These are phyloP conservation scores for Oligia latruncula DNA, from an alignment of 2,888 invertebrate species.

Conservation along the genomic window DNA sequence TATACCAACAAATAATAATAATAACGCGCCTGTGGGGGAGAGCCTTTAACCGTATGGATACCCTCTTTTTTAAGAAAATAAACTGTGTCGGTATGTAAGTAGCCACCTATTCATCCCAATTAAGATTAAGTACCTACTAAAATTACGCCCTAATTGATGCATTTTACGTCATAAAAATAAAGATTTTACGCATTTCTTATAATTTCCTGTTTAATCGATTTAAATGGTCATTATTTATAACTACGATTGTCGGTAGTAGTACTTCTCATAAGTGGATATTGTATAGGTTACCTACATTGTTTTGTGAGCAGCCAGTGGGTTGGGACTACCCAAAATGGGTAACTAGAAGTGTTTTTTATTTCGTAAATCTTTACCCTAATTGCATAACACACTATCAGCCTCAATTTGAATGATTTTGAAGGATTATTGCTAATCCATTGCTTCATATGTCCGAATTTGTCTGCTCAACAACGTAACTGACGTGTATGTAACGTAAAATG, in stretches of 20 bases:
- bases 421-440: no score
- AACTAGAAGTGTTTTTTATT: background rate
- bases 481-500: no score
- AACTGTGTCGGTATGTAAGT: background rate
- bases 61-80: background rate
- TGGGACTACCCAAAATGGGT: conserved; percentile 31
- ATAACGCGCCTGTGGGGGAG: no score
- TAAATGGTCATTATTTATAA: conserved; percentile 40
- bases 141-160: conserved; percentile 29
- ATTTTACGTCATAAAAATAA: conserved; percentile 30
- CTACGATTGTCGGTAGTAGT: background rate
- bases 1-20: no score
- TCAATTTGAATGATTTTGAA: no score
- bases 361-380: no score
- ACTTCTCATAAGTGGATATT: background rate
- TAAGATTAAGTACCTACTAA: conserved; percentile 3
- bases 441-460: no score
- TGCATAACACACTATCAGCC: no score
- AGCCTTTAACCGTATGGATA: no score
- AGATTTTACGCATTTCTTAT: conserved; percentile 34
- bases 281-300: conserved; percentile 19
- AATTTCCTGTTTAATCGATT: conserved; percentile 44
- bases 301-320: background rate
- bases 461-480: no score
- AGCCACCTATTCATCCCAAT: background rate